A percentile compares a stretch with the other conserved stretches of the same genome.
phyloP scores from a whole-genome alignment of 2,113 vertebrate genomes.

The Herpailurus yagouaroundi region DNA sequence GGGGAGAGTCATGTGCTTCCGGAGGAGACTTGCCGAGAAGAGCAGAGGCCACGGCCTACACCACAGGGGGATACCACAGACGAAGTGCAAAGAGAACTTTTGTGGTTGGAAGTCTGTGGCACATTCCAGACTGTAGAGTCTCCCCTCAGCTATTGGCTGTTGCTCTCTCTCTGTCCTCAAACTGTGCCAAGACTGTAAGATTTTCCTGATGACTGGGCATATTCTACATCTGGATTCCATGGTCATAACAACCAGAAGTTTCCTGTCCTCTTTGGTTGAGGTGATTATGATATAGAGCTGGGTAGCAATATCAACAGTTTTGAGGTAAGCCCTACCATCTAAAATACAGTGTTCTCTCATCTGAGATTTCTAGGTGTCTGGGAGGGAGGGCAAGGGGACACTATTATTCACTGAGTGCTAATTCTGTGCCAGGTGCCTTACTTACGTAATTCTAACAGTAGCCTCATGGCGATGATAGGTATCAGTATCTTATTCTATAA shows the following conservation, averaged over 20 bases:
- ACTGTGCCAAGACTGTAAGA: slow-evolving; percentile 74
- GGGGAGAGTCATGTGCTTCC: not conserved
- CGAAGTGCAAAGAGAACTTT: not conserved
- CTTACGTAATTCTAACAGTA: not conserved
- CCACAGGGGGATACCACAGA: slow-evolving; percentile 26
- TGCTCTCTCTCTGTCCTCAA: slow-evolving; percentile 42
- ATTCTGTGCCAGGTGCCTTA: not conserved
- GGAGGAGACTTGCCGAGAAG: not conserved
- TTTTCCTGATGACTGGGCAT: slow-evolving; percentile 80
- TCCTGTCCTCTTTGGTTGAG: slow-evolving; percentile 65
- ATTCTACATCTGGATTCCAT: slow-evolving; percentile 72
- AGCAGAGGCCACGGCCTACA: not conserved
- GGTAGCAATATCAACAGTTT: not conserved
- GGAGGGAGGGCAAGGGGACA: not conserved
- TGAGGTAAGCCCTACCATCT: not conserved
- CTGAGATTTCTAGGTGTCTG: not conserved
- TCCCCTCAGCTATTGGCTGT: slow-evolving; percentile 44
- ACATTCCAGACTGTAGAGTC: slow-evolving; percentile 49
- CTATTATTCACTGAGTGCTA: not conserved
- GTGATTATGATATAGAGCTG: slow-evolving; percentile 37
- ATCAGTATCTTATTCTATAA: not conserved
- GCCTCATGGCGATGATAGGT: not conserved
- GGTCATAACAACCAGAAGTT: slow-evolving; percentile 67
- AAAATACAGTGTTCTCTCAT: not conserved
- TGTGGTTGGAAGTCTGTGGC: slow-evolving; percentile 71